phyloP scores from a whole-genome alignment of 2,888 invertebrate species.

The Drosophila mulleri region DNA sequence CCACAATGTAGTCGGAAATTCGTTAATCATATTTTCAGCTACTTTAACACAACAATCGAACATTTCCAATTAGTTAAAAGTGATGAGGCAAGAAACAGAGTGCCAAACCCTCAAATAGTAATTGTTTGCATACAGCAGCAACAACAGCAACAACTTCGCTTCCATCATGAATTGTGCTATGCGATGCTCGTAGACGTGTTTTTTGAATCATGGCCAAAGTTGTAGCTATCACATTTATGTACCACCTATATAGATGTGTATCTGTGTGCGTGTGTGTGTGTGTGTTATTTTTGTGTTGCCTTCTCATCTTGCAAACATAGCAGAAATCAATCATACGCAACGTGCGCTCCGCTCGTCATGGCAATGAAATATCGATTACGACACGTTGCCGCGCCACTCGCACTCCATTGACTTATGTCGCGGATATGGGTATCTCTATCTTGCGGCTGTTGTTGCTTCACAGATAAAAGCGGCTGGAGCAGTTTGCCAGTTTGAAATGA shows the following conservation, averaged over 20 bases:
- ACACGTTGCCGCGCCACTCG: slow-evolving; percentile 55
- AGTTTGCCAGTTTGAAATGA: slow-evolving; percentile 47
- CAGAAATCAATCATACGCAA: slow-evolving; percentile 77
- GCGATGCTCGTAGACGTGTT: slow-evolving; percentile 24
- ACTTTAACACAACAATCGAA: slow-evolving; percentile 5
- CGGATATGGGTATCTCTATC: slow-evolving; percentile 48
- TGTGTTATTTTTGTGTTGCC: slow-evolving; percentile 31
- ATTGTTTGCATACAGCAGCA: slow-evolving; percentile 21
- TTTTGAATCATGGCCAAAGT: slow-evolving; percentile 43
- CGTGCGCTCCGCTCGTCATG: slow-evolving; percentile 63
- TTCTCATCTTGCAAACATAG: slow-evolving; percentile 30
- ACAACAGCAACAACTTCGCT: slow-evolving; percentile 25
- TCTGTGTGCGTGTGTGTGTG: slow-evolving; percentile 6
- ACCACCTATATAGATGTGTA: slow-evolving; percentile 7
- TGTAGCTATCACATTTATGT: slow-evolving; percentile 24
- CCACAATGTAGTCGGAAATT: neutral
- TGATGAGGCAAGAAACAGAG: slow-evolving; percentile 28
- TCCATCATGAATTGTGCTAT: slow-evolving; percentile 27
- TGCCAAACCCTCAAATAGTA: slow-evolving; percentile 2
- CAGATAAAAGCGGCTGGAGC: slow-evolving; percentile 39
- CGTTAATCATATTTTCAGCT: slow-evolving; percentile 20
- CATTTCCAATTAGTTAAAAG: slow-evolving; percentile 37
- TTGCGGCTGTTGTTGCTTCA: slow-evolving; percentile 13
- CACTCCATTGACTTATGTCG: slow-evolving; percentile 55
- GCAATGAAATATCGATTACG: slow-evolving; percentile 79